Conservation (phyloP, 2,113 vertebrate genomes). For the Sinocyclocheilus maitianheensis region DNA sequence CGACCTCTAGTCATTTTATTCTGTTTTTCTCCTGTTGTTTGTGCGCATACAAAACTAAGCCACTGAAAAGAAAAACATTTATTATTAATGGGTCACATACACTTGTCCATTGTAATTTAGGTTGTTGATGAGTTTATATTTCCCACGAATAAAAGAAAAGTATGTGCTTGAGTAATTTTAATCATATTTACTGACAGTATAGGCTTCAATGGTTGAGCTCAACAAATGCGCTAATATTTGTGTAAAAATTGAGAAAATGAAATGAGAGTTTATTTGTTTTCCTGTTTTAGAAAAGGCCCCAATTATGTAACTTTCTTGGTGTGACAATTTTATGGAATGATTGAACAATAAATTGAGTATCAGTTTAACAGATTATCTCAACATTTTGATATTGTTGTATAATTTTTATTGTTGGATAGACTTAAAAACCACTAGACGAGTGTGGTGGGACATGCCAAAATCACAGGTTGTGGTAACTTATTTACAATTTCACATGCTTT, state of each 20-base stretch:
- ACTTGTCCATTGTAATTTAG: too few relatives aligned
- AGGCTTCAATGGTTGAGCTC: background rate
- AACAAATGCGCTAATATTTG: background rate
- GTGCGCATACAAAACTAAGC: too few relatives aligned
- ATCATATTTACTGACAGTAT: background rate
- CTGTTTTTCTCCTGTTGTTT: background rate
- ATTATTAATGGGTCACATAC: too few relatives aligned
- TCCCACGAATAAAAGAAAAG: background rate
- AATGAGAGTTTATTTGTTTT: background rate
- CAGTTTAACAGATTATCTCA: background rate
- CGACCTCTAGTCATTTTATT: too few relatives aligned
- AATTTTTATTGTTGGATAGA: background rate
- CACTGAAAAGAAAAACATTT: too few relatives aligned
- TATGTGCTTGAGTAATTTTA: background rate
- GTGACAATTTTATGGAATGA: background rate
- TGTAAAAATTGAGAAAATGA: background rate
- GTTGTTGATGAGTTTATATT: slow-evolving; percentile 3
- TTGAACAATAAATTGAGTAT: background rate
- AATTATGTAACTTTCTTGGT: background rate
- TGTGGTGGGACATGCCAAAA: background rate
- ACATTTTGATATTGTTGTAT: background rate
- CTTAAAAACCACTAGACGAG: background rate
- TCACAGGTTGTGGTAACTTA: background rate
- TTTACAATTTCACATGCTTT: background rate
- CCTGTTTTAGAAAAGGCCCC: background rate